Evolutionary conservation across 2,113 vertebrate genomes (phyloP), one percentile per base, ranked within the genome.

Genomic region (Conger conger): DNA sequence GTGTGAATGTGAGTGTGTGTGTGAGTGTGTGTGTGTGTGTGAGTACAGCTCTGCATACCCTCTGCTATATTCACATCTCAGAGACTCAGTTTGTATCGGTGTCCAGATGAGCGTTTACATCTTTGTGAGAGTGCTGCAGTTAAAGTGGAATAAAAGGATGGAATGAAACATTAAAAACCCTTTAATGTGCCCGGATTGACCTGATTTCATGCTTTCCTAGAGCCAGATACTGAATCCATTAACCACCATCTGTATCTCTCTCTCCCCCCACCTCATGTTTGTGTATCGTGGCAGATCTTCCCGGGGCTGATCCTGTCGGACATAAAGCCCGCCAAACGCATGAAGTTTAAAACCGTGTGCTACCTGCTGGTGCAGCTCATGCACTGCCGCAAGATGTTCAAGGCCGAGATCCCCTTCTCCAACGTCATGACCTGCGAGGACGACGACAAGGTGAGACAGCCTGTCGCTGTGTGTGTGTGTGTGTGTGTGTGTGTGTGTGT

Each of bases 381-480:
- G 97, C 97, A 97, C 85, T 97, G 97, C 86, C 95, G 96, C 76
- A 96, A 97, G 91, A 97, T 97, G 97, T 97, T 97, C 90, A 97
- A 97, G 91, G 97, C 97, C 0, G 97, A 97, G 91, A 97, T 97
- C 80, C 96, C 97, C 45, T 97, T 97, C 91, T 97, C 97, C 89
- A 97, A 97, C 0, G 96, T 97, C 89, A 96, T 97, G 96, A 97
- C 96, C 0, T 97, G 97, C 0, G 96, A 97, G 88, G 97, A 97
- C 37, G 97, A 97, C 0, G 96, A 97, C 88, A 97, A 97, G 96
- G 97, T 97, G 93, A 84, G 57, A 20, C 30, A 15, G 63, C 76
- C 42, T 63, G 81, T n/a, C n/a, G n/a, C n/a, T 50, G 37, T 45
- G 50, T 68, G 33, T 87, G 13, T 76, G 80, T 85, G 45, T 15